These are phyloP conservation scores for Peromyscus aztecus DNA, from an alignment of 2,797 vertebrate species.

Conservation along the genomic window DNA sequence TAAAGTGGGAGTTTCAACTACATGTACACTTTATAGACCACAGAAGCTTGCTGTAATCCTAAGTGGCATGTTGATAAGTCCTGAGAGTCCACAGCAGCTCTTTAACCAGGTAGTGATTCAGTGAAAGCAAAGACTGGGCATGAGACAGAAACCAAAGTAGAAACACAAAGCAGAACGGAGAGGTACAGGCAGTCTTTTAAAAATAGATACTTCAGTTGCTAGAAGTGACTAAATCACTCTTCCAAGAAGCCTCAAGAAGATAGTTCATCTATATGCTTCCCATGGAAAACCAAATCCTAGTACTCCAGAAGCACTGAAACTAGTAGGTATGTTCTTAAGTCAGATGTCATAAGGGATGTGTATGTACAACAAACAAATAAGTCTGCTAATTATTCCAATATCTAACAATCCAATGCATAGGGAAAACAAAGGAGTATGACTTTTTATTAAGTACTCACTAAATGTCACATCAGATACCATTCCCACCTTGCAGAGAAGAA, in stretches of 20 bases:
- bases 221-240: background rate
- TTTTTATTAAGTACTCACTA: slow-evolving; percentile 5
- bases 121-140: slow-evolving; percentile 9
- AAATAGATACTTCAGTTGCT: background rate
- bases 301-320: slow-evolving; percentile 31
- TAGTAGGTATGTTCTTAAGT: slow-evolving; percentile 14
- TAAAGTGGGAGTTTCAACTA: slow-evolving; percentile 6
- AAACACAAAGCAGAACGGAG: slow-evolving; percentile 23
- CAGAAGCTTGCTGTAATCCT: slow-evolving; percentile 36
- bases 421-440: slow-evolving; percentile 4
- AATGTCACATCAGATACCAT: background rate
- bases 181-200: background rate
- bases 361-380: background rate
- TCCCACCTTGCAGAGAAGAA: slow-evolving; percentile 19
- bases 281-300: background rate
- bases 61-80: slow-evolving; percentile 42
- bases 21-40: background rate
- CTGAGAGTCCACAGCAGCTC: slow-evolving; percentile 19
- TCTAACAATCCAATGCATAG: slow-evolving; percentile 3
- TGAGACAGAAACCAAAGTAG: slow-evolving; percentile 48
- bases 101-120: slow-evolving; percentile 33
- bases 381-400: slow-evolving; percentile 23
- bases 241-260: background rate
- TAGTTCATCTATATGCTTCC: background rate
- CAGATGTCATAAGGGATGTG: background rate